These are phyloP conservation scores for Phengaris alcon DNA, from an alignment of 2,888 invertebrate genomes.

Conservation along the genomic window DNA sequence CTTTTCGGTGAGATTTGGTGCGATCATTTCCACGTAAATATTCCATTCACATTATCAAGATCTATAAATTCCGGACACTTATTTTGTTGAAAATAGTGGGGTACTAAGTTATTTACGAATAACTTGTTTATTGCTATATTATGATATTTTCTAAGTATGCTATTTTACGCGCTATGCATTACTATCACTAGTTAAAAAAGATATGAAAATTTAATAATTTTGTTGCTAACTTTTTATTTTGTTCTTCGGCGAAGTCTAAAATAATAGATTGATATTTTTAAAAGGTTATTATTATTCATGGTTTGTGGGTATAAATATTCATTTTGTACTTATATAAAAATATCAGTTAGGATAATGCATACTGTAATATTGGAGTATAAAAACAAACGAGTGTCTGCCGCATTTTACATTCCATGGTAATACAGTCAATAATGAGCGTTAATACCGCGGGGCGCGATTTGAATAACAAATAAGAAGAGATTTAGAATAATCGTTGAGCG, in stretches of 20 bases:
- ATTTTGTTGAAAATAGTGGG: slow-evolving; percentile 5
- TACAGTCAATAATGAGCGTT: slow-evolving; percentile 40
- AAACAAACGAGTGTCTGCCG: slow-evolving; percentile 42
- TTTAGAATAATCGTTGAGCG: slow-evolving; percentile 23
- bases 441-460: slow-evolving; percentile 19
- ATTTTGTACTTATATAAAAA: background rate
- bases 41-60: slow-evolving; percentile 18
- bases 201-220: too few relatives aligned
- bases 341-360: slow-evolving; percentile 2
- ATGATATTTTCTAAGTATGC: too few relatives aligned
- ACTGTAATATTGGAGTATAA: slow-evolving; percentile 28
- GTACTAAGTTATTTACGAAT: background rate
- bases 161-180: too few relatives aligned
- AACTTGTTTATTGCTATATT: background rate
- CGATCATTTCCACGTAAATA: slow-evolving; percentile 25
- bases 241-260: too few relatives aligned
- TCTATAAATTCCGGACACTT: slow-evolving; percentile 22
- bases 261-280: too few relatives aligned
- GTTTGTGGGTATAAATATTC: too few relatives aligned
- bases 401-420: slow-evolving; percentile 40
- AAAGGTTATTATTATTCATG: too few relatives aligned
- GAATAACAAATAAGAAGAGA: slow-evolving; percentile 26
- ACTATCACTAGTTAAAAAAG: too few relatives aligned
- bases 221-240: too few relatives aligned
- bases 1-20: slow-evolving; percentile 12